Percentiles rank a stretch among this genome's conserved stretches.
Conservation (phyloP, 37 sponge, comb jelly and placozoan genomes). For the Amphimedon queenslandica region DNA sequence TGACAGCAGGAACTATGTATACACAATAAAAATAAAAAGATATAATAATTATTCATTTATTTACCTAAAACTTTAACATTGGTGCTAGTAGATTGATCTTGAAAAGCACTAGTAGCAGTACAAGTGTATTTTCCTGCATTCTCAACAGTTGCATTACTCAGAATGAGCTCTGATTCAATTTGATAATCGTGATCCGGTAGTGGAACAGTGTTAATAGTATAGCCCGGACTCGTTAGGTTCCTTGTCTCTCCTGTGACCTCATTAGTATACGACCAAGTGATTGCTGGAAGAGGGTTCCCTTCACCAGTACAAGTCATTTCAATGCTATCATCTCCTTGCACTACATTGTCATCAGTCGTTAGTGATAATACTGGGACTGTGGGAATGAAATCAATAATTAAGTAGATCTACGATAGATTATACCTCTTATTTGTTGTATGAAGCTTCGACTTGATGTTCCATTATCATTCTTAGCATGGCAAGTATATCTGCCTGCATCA, state of each 20-base stretch:
- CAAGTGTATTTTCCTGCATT: not conserved
- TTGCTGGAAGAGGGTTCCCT: conserved; percentile 1
- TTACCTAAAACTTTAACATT: too few relatives aligned
- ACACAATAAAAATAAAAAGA: too few relatives aligned
- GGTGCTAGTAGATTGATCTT: too few relatives aligned
- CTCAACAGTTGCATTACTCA: not conserved
- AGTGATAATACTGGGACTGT: not conserved
- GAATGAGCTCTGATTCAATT: not conserved
- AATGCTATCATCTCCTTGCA: not conserved
- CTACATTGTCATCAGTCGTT: not conserved
- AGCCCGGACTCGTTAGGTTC: not conserved
- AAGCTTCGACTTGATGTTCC: not conserved
- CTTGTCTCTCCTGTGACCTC: not conserved
- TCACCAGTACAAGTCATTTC: conserved; percentile 2
- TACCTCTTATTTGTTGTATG: not conserved
- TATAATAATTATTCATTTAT: too few relatives aligned
- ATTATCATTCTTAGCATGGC: not conserved
- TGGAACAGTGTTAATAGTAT: not conserved
- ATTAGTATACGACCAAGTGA: conserved; percentile 4
- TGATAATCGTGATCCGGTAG: too few relatives aligned
- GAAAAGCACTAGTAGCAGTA: not conserved
- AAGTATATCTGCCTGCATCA: not conserved
- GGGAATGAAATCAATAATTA: not conserved
- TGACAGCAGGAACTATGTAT: not conserved
- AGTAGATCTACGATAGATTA: not conserved